Conservation (phyloP, 92 coral and sea anemone genomes). For the Porites divaricata region DNA sequence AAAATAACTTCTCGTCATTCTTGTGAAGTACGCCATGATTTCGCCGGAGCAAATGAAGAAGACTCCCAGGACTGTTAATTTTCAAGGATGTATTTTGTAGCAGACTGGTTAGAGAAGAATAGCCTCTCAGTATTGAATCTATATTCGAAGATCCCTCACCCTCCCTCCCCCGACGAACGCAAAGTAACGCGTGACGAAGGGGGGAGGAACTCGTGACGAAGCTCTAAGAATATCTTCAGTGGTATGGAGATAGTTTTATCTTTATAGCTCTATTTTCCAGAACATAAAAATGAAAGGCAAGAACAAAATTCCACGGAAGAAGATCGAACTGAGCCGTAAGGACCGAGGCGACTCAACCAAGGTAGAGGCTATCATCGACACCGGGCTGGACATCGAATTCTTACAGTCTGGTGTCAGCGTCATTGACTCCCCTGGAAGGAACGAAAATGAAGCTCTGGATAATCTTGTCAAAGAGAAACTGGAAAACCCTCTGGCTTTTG, state of each 20-base stretch:
- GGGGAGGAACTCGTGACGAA: too few species aligned
- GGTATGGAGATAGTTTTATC: too few species aligned
- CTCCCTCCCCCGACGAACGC: too few species aligned
- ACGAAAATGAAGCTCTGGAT: constrained; percentile 69
- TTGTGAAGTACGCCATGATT: neutral
- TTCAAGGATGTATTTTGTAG: too few species aligned
- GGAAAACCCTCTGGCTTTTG: constrained; percentile 61
- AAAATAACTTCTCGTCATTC: neutral
- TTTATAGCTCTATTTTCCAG: neutral
- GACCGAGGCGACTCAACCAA: constrained; percentile 62
- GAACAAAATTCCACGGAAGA: constrained; percentile 61
- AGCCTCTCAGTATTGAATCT: too few species aligned
- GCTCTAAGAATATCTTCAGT: too few species aligned
- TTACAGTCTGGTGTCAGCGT: constrained; percentile 70
- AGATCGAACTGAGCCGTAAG: constrained; percentile 57
- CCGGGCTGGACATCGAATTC: constrained; percentile 61
- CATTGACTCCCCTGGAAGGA: constrained; percentile 76
- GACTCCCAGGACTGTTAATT: too few species aligned
- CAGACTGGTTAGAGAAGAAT: too few species aligned
- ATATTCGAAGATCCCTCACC: too few species aligned
- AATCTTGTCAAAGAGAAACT: constrained; percentile 67
- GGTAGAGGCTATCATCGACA: constrained; percentile 63
- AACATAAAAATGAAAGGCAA: constrained; percentile 21
- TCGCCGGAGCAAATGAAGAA: too few species aligned
- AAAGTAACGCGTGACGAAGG: too few species aligned